Evolutionary conservation across 2,113 vertebrate genomes (phyloP), one percentile per base, ranked within the genome.

Genomic region (Tetraodon nigroviridis): DNA sequence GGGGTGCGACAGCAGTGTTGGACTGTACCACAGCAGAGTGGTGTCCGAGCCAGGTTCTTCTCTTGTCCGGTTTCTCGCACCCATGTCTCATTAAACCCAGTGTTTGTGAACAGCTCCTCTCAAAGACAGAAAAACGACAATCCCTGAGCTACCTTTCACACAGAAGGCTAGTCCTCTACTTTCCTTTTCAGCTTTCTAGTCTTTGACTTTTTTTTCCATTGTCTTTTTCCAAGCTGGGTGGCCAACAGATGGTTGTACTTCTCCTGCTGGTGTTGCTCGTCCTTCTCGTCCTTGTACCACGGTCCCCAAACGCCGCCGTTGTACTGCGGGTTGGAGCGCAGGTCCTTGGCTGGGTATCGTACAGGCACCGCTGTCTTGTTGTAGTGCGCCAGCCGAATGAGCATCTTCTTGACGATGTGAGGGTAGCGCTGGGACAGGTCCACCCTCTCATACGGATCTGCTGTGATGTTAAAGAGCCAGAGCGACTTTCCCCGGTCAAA

Each of bases 401-500:
- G 81, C 81, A 99, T 87, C 79, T 93, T 91, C 67, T 95, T 95
- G 45, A 98, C 95, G 0, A 99, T 78, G 0, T 92, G 91, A 0
- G 97, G 97, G 57, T 94, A 92, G 52, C 79, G 88, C 17, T 71
- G 56, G 0, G 96, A 98, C 22, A 99, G 86, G 78, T 99, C 97
- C 81, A 94, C 90, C 1, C 97, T 89, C 75, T 99, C 97, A 0
- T 95, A 99, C 0, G 97, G 97, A 71, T 99, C 97, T 0, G 96
- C 93, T 0, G 92, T 94, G 81, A 99, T 96, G 88, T 99, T 98
- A 85, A 99, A 99, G 22, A 99, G 92, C 97, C 97, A 99, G n/a
- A 99, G 58, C 0, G 94, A 94, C 71, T 99, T 96, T 2, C 96
- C 94, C 0, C 91, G 88, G 0, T 93, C 90, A 90, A 93, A 90